Conservation (phyloP, 2,888 invertebrate genomes). For the Trileptium ribeirensis region DNA sequence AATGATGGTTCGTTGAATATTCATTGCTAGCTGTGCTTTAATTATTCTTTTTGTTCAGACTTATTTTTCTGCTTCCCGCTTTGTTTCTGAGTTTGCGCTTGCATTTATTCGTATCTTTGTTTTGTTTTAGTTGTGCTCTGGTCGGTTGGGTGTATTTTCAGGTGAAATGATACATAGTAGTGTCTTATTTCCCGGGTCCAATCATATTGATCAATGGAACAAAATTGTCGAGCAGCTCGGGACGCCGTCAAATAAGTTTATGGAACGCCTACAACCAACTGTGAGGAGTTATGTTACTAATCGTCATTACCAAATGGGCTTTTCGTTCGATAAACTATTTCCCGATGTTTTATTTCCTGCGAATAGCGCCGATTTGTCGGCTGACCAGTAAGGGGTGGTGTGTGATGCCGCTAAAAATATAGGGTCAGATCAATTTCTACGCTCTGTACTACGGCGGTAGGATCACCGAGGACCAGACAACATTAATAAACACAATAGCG, state of each 20-base stretch:
- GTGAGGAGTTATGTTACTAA: slow-evolving; percentile 98
- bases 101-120: too few relatives aligned
- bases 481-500: too few relatives aligned
- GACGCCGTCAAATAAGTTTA: slow-evolving; percentile 90
- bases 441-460: too few relatives aligned
- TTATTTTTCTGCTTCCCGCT: too few relatives aligned
- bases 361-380: slow-evolving; percentile 59
- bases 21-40: too few relatives aligned
- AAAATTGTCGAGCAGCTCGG: slow-evolving; percentile 66
- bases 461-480: too few relatives aligned
- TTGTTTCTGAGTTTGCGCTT: too few relatives aligned
- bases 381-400: slow-evolving; percentile 26
- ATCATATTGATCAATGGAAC: slow-evolving; percentile 60
- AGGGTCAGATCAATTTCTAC: too few relatives aligned
- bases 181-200: slow-evolving; percentile 93
- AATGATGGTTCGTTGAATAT: too few relatives aligned
- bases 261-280: slow-evolving; percentile 90
- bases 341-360: slow-evolving; percentile 94
- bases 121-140: slow-evolving; percentile 76
- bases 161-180: slow-evolving; percentile 98
- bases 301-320: slow-evolving; percentile 86
- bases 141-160: slow-evolving; percentile 99
- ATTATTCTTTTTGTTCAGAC: too few relatives aligned
- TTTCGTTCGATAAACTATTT: slow-evolving; percentile 89
- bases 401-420: too few relatives aligned